phyloP scores from a whole-genome alignment of 2,797 vertebrate genomes.

The Lepus townsendii region DNA sequence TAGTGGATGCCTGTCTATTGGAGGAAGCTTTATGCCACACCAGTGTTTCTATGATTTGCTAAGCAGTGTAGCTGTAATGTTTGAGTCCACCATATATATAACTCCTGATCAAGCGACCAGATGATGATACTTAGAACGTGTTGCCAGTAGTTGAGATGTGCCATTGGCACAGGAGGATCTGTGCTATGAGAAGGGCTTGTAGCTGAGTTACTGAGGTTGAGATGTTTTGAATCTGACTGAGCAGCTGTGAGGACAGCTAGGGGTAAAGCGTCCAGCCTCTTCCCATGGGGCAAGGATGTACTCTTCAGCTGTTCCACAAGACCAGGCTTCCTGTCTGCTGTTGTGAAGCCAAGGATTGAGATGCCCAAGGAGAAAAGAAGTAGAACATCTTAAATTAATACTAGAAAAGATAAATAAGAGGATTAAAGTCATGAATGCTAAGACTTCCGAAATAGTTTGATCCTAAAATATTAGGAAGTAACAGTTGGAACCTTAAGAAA shows the following conservation, averaged over 20 bases:
- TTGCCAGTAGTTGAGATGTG: neutral
- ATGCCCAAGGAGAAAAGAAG: neutral
- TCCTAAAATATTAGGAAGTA: conserved; percentile 29
- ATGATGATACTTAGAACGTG: neutral
- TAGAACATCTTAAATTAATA: neutral
- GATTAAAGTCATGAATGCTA: neutral
- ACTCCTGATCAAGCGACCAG: neutral
- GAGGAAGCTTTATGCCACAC: neutral
- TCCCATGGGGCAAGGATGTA: neutral
- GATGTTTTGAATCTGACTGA: conserved; percentile 8
- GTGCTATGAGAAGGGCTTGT: neutral
- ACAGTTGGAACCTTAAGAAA: neutral
- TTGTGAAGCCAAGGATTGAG: neutral
- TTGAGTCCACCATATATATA: neutral
- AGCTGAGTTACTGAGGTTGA: neutral
- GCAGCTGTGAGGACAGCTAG: neutral
- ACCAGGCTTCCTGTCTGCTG: neutral
- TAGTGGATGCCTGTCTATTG: neutral
- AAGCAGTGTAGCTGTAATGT: neutral
- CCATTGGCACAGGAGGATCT: neutral
- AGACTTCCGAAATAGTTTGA: conserved; percentile 1
- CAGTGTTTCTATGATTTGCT: neutral
- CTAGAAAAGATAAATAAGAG: neutral
- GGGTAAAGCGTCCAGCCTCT: neutral
- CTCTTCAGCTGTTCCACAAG: neutral